Evolutionary conservation across 2,888 invertebrate genomes (phyloP).

Genomic region (Lamproptera curius): DNA sequence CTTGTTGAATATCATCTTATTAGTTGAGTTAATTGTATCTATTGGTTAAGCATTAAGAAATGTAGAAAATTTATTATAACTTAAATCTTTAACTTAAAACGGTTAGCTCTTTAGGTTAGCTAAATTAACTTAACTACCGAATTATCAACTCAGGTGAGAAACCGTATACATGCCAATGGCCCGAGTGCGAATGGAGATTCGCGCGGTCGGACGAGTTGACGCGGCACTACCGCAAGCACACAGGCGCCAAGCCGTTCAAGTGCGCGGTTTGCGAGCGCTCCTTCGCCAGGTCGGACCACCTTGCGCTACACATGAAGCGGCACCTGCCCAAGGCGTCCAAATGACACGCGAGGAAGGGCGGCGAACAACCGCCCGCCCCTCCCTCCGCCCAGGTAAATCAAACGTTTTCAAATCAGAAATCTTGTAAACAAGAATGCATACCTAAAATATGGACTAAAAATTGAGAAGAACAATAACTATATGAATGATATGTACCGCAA

Average conservation of each 20-base stretch:
- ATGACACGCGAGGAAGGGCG: conserved; percentile 77
- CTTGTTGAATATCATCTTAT: not conserved
- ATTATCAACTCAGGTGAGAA: conserved; percentile 90
- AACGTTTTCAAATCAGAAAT: no score
- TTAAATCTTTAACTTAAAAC: no score
- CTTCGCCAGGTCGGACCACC: conserved; percentile 96
- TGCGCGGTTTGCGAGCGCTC: conserved; percentile 96
- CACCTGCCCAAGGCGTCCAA: conserved; percentile 93
- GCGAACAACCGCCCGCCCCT: conserved; percentile 60
- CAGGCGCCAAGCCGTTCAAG: conserved; percentile 97
- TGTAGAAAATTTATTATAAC: no score
- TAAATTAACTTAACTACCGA: no score
- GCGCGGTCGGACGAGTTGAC: conserved; percentile 97
- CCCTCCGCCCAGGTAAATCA: conserved; percentile 54
- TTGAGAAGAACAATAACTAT: no score
- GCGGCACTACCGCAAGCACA: conserved; percentile 97
- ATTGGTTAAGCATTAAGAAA: no score
- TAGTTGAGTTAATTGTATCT: not conserved
- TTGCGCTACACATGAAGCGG: conserved; percentile 97
- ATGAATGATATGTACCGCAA: no score
- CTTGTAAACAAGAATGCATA: no score
- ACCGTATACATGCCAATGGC: conserved; percentile 98
- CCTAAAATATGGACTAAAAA: no score
- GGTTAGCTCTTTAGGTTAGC: no score
- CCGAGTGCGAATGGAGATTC: conserved; percentile 98